Evolutionary conservation across 2,888 invertebrate genomes (phyloP).

Genomic region (Unio delphinus): DNA sequence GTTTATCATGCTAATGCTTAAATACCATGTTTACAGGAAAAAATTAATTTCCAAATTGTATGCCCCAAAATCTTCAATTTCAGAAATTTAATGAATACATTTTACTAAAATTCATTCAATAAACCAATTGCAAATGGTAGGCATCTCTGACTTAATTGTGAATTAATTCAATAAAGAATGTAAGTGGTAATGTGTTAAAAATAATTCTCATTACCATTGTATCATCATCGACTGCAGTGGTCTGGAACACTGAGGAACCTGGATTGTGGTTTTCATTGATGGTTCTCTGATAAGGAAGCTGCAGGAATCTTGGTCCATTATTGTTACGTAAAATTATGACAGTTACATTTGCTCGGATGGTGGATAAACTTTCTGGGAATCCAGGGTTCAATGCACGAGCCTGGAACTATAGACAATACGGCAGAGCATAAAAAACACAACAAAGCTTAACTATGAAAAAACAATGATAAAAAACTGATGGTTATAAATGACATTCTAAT

Average conservation of each 20-base stretch:
- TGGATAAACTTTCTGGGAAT: not conserved
- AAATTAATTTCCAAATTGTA: too few relatives aligned
- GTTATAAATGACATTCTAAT: too few relatives aligned
- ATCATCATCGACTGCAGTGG: slow-evolving; percentile 42
- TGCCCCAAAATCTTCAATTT: too few relatives aligned
- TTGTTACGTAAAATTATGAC: slow-evolving; percentile 53
- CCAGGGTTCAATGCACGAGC: slow-evolving; percentile 59
- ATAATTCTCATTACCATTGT: slow-evolving; percentile 25
- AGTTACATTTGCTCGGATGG: slow-evolving; percentile 30
- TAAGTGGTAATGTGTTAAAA: too few relatives aligned
- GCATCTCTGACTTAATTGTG: too few relatives aligned
- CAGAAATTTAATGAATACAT: too few relatives aligned
- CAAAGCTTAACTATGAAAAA: not conserved
- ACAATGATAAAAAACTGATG: not conserved
- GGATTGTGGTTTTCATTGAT: slow-evolving; percentile 39
- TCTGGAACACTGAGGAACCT: slow-evolving; percentile 34
- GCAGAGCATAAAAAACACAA: slow-evolving; percentile 10
- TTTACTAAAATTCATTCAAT: too few relatives aligned
- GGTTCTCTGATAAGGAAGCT: slow-evolving; percentile 28
- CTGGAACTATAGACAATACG: slow-evolving; percentile 38
- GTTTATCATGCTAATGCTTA: too few relatives aligned
- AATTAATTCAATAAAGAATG: too few relatives aligned
- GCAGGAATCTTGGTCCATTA: slow-evolving; percentile 52
- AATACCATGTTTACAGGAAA: too few relatives aligned
- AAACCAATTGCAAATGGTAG: too few relatives aligned